These are phyloP conservation scores for Epinephelus coioides DNA, from an alignment of 2,797 vertebrate species.

Conservation along the genomic window DNA sequence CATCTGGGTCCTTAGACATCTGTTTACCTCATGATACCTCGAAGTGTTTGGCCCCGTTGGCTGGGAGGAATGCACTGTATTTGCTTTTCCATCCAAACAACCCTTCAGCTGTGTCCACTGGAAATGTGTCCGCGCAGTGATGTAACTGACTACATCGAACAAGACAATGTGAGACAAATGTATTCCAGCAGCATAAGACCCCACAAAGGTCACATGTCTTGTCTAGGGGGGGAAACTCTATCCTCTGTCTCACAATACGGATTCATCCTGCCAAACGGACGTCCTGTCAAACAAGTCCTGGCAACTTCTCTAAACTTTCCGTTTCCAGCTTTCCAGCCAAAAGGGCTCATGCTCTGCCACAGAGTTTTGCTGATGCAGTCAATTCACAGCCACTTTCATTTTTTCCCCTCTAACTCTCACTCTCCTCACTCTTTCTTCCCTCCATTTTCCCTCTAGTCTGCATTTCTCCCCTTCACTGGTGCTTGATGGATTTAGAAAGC, in stretches of 20 bases:
- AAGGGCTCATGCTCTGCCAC: conserved; percentile 42
- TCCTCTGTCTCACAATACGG: conserved; percentile 35
- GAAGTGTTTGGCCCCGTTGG: conserved; percentile 57
- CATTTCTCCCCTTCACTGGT: conserved; percentile 72
- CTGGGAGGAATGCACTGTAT: conserved; percentile 31
- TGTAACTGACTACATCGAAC: conserved; percentile 39
- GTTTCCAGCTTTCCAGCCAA: conserved; percentile 60
- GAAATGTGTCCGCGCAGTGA: conserved; percentile 24
- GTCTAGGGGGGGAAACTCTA: conserved; percentile 4
- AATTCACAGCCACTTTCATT: conserved; percentile 60
- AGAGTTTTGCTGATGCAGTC: conserved; percentile 72
- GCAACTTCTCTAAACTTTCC: conserved; percentile 51
- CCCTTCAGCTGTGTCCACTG: conserved; percentile 41
- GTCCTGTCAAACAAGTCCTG: conserved; percentile 58
- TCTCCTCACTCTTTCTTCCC: conserved; percentile 42
- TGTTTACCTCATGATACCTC: conserved; percentile 69
- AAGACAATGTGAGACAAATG: conserved; percentile 21
- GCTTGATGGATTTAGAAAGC: conserved; percentile 67
- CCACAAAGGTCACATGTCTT: conserved; percentile 43
- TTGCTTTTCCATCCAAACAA: conserved; percentile 30
- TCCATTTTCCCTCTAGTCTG: conserved; percentile 72
- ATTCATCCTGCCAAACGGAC: conserved; percentile 36
- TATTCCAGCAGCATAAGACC: conserved; percentile 8
- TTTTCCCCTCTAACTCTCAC: conserved; percentile 15
- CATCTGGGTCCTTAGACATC: conserved; percentile 66